Base-by-base conservation (phyloP, 2,888 invertebrate genomes). In the Dynastes grantii region DNA sequence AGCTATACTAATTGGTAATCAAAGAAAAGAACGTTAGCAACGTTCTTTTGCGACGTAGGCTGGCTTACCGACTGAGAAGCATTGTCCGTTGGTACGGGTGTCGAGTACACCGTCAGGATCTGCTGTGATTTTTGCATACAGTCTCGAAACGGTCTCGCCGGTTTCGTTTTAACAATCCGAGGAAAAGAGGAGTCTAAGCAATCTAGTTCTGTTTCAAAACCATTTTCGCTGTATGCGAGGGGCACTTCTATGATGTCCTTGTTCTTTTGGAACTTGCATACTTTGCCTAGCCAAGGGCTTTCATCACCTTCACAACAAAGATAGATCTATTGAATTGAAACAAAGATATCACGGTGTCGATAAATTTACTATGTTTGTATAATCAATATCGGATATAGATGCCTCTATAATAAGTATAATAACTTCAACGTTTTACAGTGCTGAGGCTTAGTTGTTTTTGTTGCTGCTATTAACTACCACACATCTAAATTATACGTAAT, bases 241-340 rank as follows among this genome's bases (percentile, higher is more conserved):
- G 86, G 87, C 29, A 87, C 82, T 81, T 90, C 90, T 85, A 83
- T 87, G 86, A 40, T 87, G 83, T 84, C 90, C 86, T 85, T 87
- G 58, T 89, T 88, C 55, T 89, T 89, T 81, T 89, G 90, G 84
- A 90, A 92, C 85, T 91, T 92, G 70, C 92, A 89, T 63, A 92
- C 89, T 87, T 93, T 93, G 32, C 92, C 92, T 80, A 92, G 85
- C 2, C 92, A 88, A 2, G 92, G 92, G 86, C 91, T 92, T 84
- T 88, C 86, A 89, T 90, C 86, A 89, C 90, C 82, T 89, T 84
- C 3, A 84, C 83, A 37, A 80, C 68, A 81, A 76, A 80, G 13
- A 49, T 58, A 76, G 37, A 29, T 45, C 8, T 2, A 65, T 55
- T 32, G 16, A 37, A 73, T 75, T 53, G 16, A 6, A 32, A 71